Percentiles rank a stretch among this genome's conserved stretches.
phyloP scores from a whole-genome alignment of 2,888 invertebrate species.

The Trachelus stipa region DNA sequence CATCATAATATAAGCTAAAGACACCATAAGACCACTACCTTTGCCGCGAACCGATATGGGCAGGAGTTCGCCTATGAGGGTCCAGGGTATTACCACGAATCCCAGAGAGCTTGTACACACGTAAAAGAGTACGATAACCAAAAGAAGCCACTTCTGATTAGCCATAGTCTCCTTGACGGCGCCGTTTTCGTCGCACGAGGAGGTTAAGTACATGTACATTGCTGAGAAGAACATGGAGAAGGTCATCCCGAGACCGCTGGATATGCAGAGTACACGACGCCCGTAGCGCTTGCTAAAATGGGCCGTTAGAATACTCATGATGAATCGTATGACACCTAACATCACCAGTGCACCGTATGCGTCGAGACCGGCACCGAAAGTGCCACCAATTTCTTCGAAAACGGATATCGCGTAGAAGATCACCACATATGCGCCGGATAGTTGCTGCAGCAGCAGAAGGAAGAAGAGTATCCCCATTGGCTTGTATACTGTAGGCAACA shows the following conservation, averaged over 20 bases:
- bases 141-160: slow-evolving; percentile 61
- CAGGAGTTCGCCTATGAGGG: slow-evolving; percentile 69
- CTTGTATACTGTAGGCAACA: slow-evolving; percentile 66
- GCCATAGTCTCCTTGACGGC: slow-evolving; percentile 44
- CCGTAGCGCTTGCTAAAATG: slow-evolving; percentile 68
- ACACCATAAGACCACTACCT: slow-evolving; percentile 69
- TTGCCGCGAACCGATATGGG: slow-evolving; percentile 69
- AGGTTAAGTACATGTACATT: slow-evolving; percentile 53
- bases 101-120: slow-evolving; percentile 70
- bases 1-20: slow-evolving; percentile 70
- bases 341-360: slow-evolving; percentile 68
- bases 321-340: slow-evolving; percentile 69
- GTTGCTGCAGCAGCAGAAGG: slow-evolving; percentile 70
- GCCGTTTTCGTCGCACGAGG: slow-evolving; percentile 40
- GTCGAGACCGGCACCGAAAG: slow-evolving; percentile 65
- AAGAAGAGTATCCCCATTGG: slow-evolving; percentile 68
- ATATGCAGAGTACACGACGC: slow-evolving; percentile 67
- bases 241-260: slow-evolving; percentile 70
- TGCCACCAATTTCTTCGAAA: slow-evolving; percentile 67
- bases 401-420: slow-evolving; percentile 72
- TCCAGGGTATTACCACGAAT: slow-evolving; percentile 72
- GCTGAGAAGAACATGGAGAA: slow-evolving; percentile 64
- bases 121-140: slow-evolving; percentile 68
- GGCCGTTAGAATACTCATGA: slow-evolving; percentile 69
- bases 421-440: slow-evolving; percentile 71